Evolutionary conservation across 2,888 invertebrate genomes (phyloP).

Genomic region (Ligdia adustata): DNA sequence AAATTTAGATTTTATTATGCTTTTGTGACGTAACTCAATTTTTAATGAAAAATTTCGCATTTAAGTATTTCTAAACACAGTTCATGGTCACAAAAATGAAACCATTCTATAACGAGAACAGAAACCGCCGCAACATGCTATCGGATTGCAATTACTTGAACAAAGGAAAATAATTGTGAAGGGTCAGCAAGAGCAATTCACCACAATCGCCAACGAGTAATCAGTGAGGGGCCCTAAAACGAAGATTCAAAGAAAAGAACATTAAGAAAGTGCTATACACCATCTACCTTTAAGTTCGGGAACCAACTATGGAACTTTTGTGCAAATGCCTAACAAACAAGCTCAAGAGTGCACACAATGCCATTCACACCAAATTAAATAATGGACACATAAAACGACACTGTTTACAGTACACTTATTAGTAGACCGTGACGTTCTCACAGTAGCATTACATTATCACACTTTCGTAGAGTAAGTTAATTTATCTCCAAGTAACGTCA

Average conservation of each 20-base stretch:
- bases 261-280: conserved; percentile 30
- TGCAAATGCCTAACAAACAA: conserved; percentile 53
- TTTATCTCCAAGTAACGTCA: conserved; percentile 22
- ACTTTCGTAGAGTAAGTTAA: conserved; percentile 26
- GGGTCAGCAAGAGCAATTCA: conserved; percentile 26
- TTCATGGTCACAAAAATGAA: too few relatives aligned
- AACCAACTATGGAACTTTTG: conserved; percentile 62
- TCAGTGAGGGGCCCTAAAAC: conserved; percentile 14
- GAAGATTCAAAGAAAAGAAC: conserved; percentile 20
- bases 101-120: too few relatives aligned
- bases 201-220: conserved; percentile 22
- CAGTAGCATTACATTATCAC: conserved; percentile 46
- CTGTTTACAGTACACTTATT: conserved; percentile 26
- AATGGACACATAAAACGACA: conserved; percentile 36
- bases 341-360: conserved; percentile 48
- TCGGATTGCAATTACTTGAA: conserved; percentile 18
- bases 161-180: conserved; percentile 31
- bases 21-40: too few relatives aligned
- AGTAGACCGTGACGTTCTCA: conserved; percentile 34
- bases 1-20: too few relatives aligned
- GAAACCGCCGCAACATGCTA: conserved; percentile 15
- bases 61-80: too few relatives aligned
- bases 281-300: conserved; percentile 43
- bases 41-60: too few relatives aligned
- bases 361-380: conserved; percentile 42